phyloP scores from a whole-genome alignment of 2,888 invertebrate genomes.

The Acronicta psi region DNA sequence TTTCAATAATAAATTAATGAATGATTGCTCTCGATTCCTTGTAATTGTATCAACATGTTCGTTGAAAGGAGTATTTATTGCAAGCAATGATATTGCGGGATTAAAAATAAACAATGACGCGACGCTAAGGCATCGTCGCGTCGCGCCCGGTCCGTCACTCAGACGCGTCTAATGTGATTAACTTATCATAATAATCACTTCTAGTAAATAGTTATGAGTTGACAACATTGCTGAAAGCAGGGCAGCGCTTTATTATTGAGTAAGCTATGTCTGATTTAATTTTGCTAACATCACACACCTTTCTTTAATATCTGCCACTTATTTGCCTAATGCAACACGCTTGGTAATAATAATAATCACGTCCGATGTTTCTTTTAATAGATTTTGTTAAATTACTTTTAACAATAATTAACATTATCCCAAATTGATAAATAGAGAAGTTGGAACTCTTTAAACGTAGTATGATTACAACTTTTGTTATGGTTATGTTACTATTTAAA shows the following conservation, averaged over 20 bases:
- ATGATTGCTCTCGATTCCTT: constrained; percentile 42
- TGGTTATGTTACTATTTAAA: no score
- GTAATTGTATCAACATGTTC: constrained; percentile 42
- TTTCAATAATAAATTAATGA: constrained; percentile 1
- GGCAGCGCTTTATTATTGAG: neutral
- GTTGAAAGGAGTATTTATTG: constrained; percentile 48
- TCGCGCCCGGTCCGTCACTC: constrained; percentile 44
- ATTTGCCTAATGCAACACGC: no score
- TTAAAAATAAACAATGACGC: constrained; percentile 68
- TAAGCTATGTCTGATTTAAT: constrained; percentile 12
- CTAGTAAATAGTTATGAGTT: constrained; percentile 32
- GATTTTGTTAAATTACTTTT: no score
- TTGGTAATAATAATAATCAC: no score
- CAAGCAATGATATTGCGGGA: constrained; percentile 52
- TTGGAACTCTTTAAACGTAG: no score
- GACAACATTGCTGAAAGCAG: constrained; percentile 16
- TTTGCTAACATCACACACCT: no score
- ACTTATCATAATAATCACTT: constrained; percentile 58
- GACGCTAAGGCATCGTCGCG: constrained; percentile 42
- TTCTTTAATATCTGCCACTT: no score
- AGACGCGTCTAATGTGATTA: constrained; percentile 48
- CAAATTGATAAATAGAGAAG: no score
- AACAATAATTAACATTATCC: no score
- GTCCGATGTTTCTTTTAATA: no score
- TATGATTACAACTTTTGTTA: no score